Conservation (phyloP, 2,888 invertebrate species). For the Gibbula magus region DNA sequence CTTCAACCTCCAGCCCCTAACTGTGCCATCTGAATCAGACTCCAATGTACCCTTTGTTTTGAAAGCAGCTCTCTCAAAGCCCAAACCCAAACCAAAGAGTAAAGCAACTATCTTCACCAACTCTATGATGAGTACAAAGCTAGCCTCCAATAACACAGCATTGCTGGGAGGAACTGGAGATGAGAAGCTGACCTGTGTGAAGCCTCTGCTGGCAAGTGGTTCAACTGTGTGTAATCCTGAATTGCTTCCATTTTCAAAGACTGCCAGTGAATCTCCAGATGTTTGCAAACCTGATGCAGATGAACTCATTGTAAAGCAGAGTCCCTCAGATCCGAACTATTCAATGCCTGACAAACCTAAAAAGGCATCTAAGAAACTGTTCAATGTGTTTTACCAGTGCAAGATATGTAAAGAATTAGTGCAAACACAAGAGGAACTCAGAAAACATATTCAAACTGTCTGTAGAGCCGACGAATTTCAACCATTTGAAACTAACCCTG, state of each 20-base stretch:
- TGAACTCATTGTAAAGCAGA: background rate
- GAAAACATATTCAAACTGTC: slow-evolving; percentile 9
- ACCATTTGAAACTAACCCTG: background rate
- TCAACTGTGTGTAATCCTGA: background rate
- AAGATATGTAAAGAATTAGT: slow-evolving; percentile 5
- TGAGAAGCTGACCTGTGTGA: slow-evolving; percentile 1
- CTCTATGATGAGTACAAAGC: background rate
- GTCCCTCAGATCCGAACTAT: too few relatives aligned
- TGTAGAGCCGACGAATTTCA: background rate
- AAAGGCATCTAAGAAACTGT: slow-evolving; percentile 4
- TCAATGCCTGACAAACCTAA: background rate
- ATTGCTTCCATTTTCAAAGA: background rate
- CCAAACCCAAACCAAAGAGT: slow-evolving; percentile 13
- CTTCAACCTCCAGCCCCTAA: background rate
- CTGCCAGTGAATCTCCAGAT: background rate
- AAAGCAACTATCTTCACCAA: slow-evolving; percentile 8
- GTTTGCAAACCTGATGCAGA: background rate
- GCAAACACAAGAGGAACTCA: background rate
- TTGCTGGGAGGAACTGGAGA: background rate
- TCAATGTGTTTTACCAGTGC: slow-evolving; percentile 2
- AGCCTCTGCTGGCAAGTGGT: background rate
- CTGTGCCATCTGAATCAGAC: background rate
- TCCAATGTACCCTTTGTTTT: slow-evolving; percentile 7
- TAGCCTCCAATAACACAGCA: background rate
- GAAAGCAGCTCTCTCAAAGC: background rate